These are phyloP conservation scores for Pristionchus entomophagus DNA, from an alignment of 2,888 invertebrate species.

Conservation along the genomic window DNA sequence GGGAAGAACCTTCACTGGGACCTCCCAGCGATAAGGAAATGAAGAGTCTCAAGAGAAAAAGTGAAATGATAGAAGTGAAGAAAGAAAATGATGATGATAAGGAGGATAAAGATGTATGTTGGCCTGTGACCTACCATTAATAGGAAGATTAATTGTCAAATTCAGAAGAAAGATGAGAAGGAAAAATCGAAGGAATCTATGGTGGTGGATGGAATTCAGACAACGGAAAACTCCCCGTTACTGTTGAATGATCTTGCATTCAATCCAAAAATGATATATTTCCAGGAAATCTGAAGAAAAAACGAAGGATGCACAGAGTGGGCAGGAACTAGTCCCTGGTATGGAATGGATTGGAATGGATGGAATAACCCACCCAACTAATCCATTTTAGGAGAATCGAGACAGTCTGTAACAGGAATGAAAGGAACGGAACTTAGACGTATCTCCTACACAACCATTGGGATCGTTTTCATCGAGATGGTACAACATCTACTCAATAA, in stretches of 20 bases:
- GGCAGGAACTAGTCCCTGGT: constrained; percentile 20
- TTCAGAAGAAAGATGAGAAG: constrained; percentile 10
- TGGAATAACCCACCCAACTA: background rate
- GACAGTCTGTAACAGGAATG: constrained; percentile 9
- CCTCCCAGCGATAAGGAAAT: constrained; percentile 30
- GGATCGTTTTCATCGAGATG: background rate
- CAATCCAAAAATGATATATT: background rate
- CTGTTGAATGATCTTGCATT: background rate
- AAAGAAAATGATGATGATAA: constrained; percentile 10
- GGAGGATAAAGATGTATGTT: constrained; percentile 17
- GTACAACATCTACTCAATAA: background rate
- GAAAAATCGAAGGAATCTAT: background rate
- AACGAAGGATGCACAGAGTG: background rate
- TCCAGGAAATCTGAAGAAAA: constrained; percentile 20
- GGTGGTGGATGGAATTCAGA: constrained; percentile 3
- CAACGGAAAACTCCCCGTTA: constrained; percentile 23
- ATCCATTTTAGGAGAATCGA: background rate
- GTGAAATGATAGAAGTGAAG: background rate
- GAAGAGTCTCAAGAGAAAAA: constrained; percentile 9
- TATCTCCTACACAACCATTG: background rate
- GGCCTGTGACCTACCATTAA: background rate
- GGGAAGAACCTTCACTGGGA: background rate
- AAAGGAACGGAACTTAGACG: background rate
- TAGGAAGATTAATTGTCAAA: background rate
- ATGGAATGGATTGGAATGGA: background rate